phyloP scores from a whole-genome alignment of 2,797 vertebrate genomes.

The Thripadectes ignobilis region DNA sequence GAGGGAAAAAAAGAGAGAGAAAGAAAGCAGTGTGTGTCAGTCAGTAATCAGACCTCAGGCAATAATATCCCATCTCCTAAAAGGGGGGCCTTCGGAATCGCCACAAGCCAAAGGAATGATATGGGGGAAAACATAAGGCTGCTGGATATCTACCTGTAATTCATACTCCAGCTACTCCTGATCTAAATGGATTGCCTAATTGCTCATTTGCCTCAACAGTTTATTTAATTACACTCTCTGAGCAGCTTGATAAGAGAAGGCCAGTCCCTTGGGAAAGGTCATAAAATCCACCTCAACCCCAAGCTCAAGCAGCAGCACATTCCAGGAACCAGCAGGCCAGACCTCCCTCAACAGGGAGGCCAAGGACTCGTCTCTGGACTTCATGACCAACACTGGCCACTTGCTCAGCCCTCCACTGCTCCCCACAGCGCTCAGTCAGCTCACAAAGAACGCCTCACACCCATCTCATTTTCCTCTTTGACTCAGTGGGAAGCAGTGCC shows the following conservation, averaged over 20 bases:
- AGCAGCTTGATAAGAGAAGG: constrained; percentile 64
- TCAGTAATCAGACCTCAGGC: constrained; percentile 41
- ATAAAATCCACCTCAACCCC: constrained; percentile 39
- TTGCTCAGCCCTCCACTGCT: neutral
- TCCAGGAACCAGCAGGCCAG: neutral
- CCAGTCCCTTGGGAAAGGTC: constrained; percentile 25
- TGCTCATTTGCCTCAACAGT: constrained; percentile 58
- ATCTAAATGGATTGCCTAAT: constrained; percentile 58
- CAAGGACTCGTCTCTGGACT: neutral
- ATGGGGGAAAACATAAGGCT: neutral
- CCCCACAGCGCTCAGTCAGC: neutral
- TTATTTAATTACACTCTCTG: constrained; percentile 63
- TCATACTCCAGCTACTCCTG: constrained; percentile 63
- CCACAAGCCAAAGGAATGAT: constrained; percentile 9
- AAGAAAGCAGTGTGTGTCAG: constrained; percentile 42
- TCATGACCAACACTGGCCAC: neutral
- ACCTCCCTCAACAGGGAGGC: neutral
- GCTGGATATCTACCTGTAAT: constrained; percentile 67
- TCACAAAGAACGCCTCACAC: neutral
- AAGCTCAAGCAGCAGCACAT: neutral
- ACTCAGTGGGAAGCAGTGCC: neutral
- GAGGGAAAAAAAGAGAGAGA: neutral
- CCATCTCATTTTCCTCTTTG: neutral
- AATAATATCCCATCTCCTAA: constrained; percentile 16
- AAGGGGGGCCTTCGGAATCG: neutral